Conservation (phyloP, 2,888 invertebrate species). For the Chloroclysta siterata region DNA sequence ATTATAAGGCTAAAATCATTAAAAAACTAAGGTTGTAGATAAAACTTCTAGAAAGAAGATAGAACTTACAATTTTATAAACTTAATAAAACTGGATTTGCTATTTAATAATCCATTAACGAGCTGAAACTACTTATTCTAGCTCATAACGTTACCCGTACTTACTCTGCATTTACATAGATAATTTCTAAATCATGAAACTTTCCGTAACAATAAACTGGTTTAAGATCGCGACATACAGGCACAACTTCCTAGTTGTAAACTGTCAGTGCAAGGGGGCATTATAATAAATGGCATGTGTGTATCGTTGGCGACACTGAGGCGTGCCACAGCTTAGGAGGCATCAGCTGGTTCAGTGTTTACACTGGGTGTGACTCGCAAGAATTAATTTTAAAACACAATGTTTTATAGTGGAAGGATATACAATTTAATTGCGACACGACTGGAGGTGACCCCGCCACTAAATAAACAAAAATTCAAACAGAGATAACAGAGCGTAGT, state of each 20-base stretch:
- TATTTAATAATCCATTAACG: background rate
- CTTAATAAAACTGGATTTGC: background rate
- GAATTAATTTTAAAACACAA: too few relatives aligned
- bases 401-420: too few relatives aligned
- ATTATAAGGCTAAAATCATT: too few relatives aligned
- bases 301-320: conserved; percentile 45
- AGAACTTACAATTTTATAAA: too few relatives aligned
- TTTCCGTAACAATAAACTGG: conserved; percentile 46
- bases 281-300: conserved; percentile 74
- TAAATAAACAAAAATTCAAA: too few relatives aligned
- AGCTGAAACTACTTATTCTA: conserved; percentile 7
- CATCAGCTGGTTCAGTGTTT: conserved; percentile 15
- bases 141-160: conserved; percentile 9
- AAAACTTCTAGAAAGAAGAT: too few relatives aligned
- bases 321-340: conserved; percentile 15
- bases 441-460: too few relatives aligned
- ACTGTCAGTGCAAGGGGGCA: conserved; percentile 64
- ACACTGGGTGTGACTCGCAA: too few relatives aligned
- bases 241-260: conserved; percentile 64
- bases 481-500: background rate
- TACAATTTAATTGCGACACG: too few relatives aligned
- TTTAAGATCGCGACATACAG: conserved; percentile 57
- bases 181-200: conserved; percentile 30
- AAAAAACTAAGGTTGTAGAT: too few relatives aligned
- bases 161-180: conserved; percentile 14